Base-by-base conservation (phyloP, 2,888 invertebrate species). In the Drosophila demipolita region DNA sequence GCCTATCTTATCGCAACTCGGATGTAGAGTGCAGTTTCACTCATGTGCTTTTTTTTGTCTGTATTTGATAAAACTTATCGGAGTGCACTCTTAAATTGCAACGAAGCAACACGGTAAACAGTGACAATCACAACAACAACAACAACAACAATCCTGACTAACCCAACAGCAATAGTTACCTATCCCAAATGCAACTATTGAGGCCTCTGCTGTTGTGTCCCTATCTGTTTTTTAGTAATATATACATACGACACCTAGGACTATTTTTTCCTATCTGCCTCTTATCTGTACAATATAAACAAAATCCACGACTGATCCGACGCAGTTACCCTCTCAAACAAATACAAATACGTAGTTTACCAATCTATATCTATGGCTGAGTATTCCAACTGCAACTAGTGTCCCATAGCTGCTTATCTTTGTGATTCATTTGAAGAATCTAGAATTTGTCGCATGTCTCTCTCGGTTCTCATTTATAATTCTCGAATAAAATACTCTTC, bases 1-100 rank as follows among this genome's bases (percentile, higher is more conserved):
- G 36, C 68, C 73, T 87, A 89, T 89, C 89, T 89, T 85, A 87
- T 87, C 87, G 69, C 36, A 33, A 55, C 68, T 81, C 75, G 83
- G 82, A 85, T 87, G 85, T 80, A 82, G 87, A 89, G 75, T 87
- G 85, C 87, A 85, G 73, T 85, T 85, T 88, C 88, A 75, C 63
- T 60, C 48, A 57, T 57, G 38, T 62, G 45, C 23, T 23, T 45
- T 57, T 59, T 50, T 45, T 58, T 64, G 36, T 36, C 49, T 20
- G 35, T 23, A 12, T 29, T 60, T 78, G 86, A 88, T 88, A 83
- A 84, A 54, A 55, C 70, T 88, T 85, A 85, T 85, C 85, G 68
- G 58, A 38, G 62, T 61, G 84, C 75, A 84, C 89, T 87, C 87
- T 83, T 87, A 87, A 89, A 89, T 87, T 89, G 87, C 89, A 87